Percentiles rank a stretch among this genome's conserved stretches.
phyloP scores from a whole-genome alignment of 1,140 invertebrate genomes.

The Diachasmimorpha longicaudata region DNA sequence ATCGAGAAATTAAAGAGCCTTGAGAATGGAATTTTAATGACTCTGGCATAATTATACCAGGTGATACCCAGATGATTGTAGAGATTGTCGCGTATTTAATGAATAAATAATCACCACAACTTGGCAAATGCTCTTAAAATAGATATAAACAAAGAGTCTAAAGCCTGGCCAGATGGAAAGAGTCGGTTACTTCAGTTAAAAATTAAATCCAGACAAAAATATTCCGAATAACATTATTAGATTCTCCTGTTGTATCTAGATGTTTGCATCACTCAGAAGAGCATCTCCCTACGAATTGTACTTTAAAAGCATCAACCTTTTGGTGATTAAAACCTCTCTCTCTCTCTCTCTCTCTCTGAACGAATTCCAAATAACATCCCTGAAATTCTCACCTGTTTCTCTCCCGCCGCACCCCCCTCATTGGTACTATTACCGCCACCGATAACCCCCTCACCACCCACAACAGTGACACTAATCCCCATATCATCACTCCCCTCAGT shows the following conservation, averaged over 20 bases:
- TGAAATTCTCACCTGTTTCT: conserved; percentile 16
- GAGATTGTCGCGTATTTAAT: not conserved
- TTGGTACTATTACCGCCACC: not conserved
- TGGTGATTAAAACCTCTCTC: too few relatives aligned
- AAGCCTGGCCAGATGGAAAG: too few relatives aligned
- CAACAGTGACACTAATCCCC: not conserved
- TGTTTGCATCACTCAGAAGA: too few relatives aligned
- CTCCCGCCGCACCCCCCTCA: not conserved
- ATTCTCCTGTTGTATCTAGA: too few relatives aligned
- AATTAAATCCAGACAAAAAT: too few relatives aligned
- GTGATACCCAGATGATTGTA: not conserved
- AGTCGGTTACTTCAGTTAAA: too few relatives aligned
- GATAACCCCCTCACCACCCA: not conserved
- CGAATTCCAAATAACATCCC: not conserved
- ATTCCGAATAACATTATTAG: too few relatives aligned
- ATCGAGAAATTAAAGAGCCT: not conserved
- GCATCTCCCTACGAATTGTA: too few relatives aligned
- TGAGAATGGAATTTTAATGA: not conserved
- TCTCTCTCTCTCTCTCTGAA: too few relatives aligned
- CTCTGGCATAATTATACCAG: not conserved
- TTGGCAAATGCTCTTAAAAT: not conserved
- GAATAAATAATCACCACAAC: not conserved
- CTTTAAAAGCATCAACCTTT: too few relatives aligned
- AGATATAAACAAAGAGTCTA: not conserved
- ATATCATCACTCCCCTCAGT: not conserved